phyloP scores from a whole-genome alignment of 1,140 invertebrate species.

The Drosophila jambulina region DNA sequence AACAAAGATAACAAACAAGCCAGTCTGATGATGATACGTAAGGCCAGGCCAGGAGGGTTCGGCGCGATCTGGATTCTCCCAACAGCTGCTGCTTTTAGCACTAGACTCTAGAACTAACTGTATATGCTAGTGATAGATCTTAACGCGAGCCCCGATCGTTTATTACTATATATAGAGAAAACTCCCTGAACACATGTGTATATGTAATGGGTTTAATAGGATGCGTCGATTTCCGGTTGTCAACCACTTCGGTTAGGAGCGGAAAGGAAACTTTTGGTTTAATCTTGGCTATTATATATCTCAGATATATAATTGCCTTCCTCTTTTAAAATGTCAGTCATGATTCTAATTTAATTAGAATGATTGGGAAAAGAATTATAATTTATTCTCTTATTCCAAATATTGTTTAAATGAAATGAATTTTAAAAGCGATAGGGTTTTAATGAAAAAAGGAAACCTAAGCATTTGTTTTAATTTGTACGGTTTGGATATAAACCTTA shows the following conservation, averaged over 20 bases:
- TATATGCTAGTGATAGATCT: conserved; percentile 78
- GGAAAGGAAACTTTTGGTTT: conserved; percentile 4
- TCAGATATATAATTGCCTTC: background rate
- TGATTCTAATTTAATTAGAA: conserved; percentile 8
- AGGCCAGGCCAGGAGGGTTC: conserved; percentile 50
- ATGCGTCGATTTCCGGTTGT: conserved; percentile 30
- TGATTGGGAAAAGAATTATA: background rate
- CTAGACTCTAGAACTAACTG: conserved; percentile 72
- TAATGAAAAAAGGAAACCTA: background rate
- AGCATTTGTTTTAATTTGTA: background rate
- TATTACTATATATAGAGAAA: conserved; percentile 67
- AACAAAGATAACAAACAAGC: conserved; percentile 19
- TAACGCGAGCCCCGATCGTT: conserved; percentile 68
- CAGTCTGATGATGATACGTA: conserved; percentile 63
- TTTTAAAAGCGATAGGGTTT: background rate
- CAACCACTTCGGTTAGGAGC: background rate
- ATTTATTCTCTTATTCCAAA: background rate
- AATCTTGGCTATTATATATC: background rate
- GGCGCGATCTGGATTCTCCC: conserved; percentile 21
- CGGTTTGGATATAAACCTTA: background rate
- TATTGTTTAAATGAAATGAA: background rate
- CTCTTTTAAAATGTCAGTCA: background rate
- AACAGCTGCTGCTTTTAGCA: conserved; percentile 68
- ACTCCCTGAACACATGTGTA: conserved; percentile 21
- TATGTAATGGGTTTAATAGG: conserved; percentile 8